phyloP scores from a whole-genome alignment of 2,797 vertebrate species.

The Lacerta viridis region DNA sequence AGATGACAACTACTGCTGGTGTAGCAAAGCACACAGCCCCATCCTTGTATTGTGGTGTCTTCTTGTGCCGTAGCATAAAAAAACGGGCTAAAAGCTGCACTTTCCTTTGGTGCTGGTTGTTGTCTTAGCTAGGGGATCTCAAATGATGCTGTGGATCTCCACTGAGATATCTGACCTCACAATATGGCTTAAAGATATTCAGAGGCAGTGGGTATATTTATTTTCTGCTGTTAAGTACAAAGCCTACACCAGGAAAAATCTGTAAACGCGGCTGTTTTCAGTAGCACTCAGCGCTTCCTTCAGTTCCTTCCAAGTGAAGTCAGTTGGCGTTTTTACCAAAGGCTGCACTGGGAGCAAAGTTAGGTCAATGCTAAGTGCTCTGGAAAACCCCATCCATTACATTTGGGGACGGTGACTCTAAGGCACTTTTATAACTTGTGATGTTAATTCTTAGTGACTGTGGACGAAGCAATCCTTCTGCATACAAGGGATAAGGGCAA shows the following conservation, averaged over 20 bases:
- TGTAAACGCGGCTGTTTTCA: slow-evolving; percentile 22
- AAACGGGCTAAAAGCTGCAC: not conserved
- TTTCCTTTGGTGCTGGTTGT: not conserved
- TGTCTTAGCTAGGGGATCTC: not conserved
- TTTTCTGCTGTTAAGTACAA: not conserved
- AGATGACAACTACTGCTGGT: not conserved
- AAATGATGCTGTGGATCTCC: not conserved
- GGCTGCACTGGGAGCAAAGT: not conserved
- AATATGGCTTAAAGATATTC: not conserved
- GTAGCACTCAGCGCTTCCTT: not conserved
- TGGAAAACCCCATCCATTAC: slow-evolving; percentile 31
- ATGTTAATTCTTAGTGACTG: slow-evolving; percentile 32
- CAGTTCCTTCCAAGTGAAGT: slow-evolving; percentile 7
- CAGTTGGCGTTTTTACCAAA: slow-evolving; percentile 11
- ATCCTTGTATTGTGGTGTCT: not conserved
- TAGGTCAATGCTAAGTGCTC: slow-evolving; percentile 26
- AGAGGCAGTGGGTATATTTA: not conserved
- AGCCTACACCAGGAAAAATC: not conserved
- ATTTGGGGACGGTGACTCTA: not conserved
- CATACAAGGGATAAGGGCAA: slow-evolving; percentile 2
- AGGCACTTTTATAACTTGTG: slow-evolving; percentile 41
- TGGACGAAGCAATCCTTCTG: slow-evolving; percentile 19
- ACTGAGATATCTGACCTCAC: not conserved
- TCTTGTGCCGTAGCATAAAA: slow-evolving; percentile 1
- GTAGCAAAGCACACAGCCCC: not conserved